A percentile compares a stretch with the other conserved stretches of the same genome.
phyloP scores from a whole-genome alignment of 2,888 invertebrate species.

The Corbicula japonica region DNA sequence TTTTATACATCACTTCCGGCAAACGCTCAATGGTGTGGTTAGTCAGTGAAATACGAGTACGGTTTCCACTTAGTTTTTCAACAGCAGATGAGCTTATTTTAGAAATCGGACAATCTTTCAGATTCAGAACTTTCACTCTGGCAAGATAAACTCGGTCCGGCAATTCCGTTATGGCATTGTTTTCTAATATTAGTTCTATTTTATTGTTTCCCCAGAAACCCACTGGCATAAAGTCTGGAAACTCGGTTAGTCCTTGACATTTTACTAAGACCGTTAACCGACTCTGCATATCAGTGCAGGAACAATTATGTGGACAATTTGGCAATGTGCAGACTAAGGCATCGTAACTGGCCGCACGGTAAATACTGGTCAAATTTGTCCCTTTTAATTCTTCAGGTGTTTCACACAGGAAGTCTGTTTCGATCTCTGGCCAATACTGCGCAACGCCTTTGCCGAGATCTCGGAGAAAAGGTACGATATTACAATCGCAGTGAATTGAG shows the following conservation, averaged over 20 bases:
- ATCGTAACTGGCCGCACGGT: background rate
- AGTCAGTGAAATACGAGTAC: too few relatives aligned
- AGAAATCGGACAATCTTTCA: background rate
- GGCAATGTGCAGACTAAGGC: background rate
- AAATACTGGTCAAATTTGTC: background rate
- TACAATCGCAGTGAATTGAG: constrained; percentile 1
- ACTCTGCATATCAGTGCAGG: background rate
- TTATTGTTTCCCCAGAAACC: background rate
- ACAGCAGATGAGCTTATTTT: background rate
- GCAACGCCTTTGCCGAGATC: background rate
- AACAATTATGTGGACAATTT: background rate
- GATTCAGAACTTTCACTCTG: background rate
- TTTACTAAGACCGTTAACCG: background rate
- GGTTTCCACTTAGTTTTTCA: too few relatives aligned
- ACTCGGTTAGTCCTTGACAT: background rate
- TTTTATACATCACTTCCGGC: background rate
- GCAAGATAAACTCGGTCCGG: background rate
- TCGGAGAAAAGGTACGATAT: background rate
- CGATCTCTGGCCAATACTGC: background rate
- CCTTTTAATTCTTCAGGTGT: background rate
- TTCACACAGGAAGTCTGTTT: background rate
- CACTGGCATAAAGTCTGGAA: background rate
- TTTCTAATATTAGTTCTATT: background rate
- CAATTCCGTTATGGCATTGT: background rate
- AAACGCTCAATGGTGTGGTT: too few relatives aligned